These are phyloP conservation scores for Philotrypesis tridentata DNA, from an alignment of 1,140 invertebrate genomes.

Conservation along the genomic window DNA sequence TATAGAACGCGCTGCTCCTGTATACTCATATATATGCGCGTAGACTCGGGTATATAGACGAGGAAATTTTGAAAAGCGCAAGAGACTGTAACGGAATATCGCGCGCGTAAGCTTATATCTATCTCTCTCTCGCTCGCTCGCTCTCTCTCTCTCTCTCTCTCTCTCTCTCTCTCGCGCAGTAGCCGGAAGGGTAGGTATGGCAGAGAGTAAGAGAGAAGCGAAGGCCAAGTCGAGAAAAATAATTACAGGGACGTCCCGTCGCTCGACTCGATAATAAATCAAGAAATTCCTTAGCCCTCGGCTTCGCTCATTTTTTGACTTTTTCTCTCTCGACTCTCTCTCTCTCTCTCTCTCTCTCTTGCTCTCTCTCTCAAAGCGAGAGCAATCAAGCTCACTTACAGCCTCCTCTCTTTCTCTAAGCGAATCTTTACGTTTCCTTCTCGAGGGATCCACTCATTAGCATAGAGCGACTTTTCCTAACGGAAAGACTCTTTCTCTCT, in stretches of 20 bases:
- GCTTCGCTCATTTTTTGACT: constrained; percentile 57
- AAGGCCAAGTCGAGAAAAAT: constrained; percentile 66
- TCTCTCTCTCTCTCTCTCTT: no score
- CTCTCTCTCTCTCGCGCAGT: constrained; percentile 51
- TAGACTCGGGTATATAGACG: no score
- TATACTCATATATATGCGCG: no score
- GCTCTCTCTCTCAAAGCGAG: no score
- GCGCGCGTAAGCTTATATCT: no score
- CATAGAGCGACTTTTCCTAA: constrained; percentile 21
- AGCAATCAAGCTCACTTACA: constrained; percentile 46
- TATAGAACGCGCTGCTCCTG: no score
- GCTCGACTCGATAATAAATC: constrained; percentile 65
- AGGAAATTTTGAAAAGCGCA: neutral
- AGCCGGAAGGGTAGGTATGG: constrained; percentile 65
- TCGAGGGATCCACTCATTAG: constrained; percentile 26
- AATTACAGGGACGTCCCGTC: constrained; percentile 72
- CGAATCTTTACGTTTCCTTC: neutral
- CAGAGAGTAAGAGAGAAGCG: constrained; percentile 38
- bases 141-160: neutral
- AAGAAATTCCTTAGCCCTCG: constrained; percentile 63
- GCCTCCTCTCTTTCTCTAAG: constrained; percentile 22
- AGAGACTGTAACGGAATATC: neutral
- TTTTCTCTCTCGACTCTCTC: constrained; percentile 32
- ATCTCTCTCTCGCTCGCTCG: neutral
- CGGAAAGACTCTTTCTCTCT: no score